These are phyloP conservation scores for Antechinus stuartii DNA, from an alignment of 2,113 vertebrate species.

Conservation along the genomic window DNA sequence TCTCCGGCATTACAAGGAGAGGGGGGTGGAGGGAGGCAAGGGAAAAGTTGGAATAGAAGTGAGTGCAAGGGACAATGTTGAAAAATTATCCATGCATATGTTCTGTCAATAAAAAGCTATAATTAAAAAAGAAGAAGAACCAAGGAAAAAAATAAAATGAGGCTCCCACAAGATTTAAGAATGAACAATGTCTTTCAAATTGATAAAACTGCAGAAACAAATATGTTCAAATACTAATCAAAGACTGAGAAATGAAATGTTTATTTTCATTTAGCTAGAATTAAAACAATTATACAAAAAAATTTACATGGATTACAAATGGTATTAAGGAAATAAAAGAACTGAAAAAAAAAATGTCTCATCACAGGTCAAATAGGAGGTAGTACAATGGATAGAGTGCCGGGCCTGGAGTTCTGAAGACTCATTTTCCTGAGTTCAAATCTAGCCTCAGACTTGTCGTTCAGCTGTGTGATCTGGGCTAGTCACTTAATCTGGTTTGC, in stretches of 20 bases:
- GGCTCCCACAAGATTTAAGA: not conserved
- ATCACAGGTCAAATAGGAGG: no score
- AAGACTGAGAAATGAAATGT: not conserved
- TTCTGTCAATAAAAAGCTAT: no score
- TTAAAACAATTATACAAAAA: no score
- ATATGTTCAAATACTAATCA: not conserved
- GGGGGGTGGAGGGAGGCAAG: no score
- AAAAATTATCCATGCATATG: no score
- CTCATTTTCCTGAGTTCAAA: not conserved
- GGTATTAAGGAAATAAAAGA: not conserved
- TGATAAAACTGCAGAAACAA: not conserved
- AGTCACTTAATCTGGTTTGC: not conserved
- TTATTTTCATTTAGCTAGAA: no score
- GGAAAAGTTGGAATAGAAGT: no score
- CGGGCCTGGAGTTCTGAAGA: not conserved
- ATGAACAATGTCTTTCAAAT: not conserved
- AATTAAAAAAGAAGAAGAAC: not conserved
- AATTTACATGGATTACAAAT: not conserved
- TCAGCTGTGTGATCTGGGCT: not conserved
- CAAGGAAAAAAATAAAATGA: not conserved
- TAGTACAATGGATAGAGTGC: not conserved
- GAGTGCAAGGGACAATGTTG: no score
- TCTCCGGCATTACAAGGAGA: no score
- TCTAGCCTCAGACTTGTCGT: not conserved
- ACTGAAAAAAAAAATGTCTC: not conserved